Conservation (phyloP, 2,888 invertebrate genomes). For the Petrolisthes cinctipes region DNA sequence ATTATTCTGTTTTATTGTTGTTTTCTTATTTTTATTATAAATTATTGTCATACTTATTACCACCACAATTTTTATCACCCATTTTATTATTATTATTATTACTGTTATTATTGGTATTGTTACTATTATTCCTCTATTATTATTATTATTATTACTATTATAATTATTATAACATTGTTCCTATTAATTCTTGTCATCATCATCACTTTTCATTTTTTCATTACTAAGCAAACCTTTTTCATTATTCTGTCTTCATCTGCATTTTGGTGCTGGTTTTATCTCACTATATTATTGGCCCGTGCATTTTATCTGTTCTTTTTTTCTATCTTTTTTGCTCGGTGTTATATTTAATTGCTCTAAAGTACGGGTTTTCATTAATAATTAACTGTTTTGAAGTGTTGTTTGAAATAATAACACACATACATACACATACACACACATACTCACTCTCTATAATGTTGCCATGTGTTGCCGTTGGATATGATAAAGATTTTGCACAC, state of each 20-base stretch:
- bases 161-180: slow-evolving; percentile 2
- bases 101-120: no score
- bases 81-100: slow-evolving; percentile 30
- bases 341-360: slow-evolving; percentile 59
- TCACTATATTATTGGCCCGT: slow-evolving; percentile 55
- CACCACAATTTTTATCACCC: slow-evolving; percentile 5
- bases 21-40: slow-evolving; percentile 24
- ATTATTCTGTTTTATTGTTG: slow-evolving; percentile 37
- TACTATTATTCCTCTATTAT: no score
- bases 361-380: slow-evolving; percentile 57
- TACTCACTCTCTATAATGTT: no score
- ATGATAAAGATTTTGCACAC: no score
- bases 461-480: no score
- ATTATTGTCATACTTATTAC: slow-evolving; percentile 32
- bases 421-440: no score
- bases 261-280: slow-evolving; percentile 54
- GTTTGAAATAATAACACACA: slow-evolving; percentile 24
- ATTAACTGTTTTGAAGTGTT: slow-evolving; percentile 55
- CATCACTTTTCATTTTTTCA: slow-evolving; percentile 37
- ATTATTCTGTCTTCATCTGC: slow-evolving; percentile 58
- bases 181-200: slow-evolving; percentile 31
- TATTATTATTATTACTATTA: background rate
- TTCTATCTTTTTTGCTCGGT: slow-evolving; percentile 59
- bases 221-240: slow-evolving; percentile 47
- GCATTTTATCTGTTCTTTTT: slow-evolving; percentile 60